Base-by-base conservation (phyloP, 2,888 invertebrate genomes). In the Steinernema carpocapsae region DNA sequence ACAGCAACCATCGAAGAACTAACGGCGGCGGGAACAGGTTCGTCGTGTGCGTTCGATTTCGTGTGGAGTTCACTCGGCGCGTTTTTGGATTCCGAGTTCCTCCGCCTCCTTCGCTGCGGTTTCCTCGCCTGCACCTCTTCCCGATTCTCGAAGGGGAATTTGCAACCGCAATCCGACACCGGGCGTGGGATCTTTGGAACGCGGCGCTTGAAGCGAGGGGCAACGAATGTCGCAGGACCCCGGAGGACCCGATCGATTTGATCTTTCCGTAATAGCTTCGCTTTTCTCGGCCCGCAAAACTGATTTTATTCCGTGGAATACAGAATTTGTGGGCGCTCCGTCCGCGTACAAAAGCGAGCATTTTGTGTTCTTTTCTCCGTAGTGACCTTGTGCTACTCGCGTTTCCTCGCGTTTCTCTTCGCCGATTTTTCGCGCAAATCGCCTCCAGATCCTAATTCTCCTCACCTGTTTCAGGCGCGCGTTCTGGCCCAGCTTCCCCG, bases 331-430 rank as follows among this genome's bases (percentile, higher is more conserved):
- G n/a, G 37, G 37, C 37, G 37, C 3, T 37, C 37, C 37, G 37
- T 10, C 10, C 37, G 37, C 37, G 37, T 37, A 37, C 37, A 37
- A 10, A 37, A 37, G 37, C 37, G 37, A 37, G 3, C 37, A 10
- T 37, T 37, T 37, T 37, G 37, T 37, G 37, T 6, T 37, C 37
- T 37, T 37, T 37, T 37, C 37, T 10, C 37, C 37, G 37, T 6
- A 10, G 37, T 37, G 37, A 37, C 37, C 37, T 37, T 37, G 37
- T 10, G 37, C 37, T 37, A 48, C 48, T n/a, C 48, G 48, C 48
- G 48, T 48, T 48, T 48, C 19, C 48, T 48, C 64, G 64, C 64
- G 74, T 70, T 45, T 74, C 70, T 74, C 56, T 56, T 14, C 56
- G 56, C 22, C 22, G 22, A 24, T 56, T 56, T 19, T 48, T 3